Percentiles rank a stretch among this genome's conserved stretches.
phyloP scores from a whole-genome alignment of 2,797 vertebrate species.

The Netta rufina region DNA sequence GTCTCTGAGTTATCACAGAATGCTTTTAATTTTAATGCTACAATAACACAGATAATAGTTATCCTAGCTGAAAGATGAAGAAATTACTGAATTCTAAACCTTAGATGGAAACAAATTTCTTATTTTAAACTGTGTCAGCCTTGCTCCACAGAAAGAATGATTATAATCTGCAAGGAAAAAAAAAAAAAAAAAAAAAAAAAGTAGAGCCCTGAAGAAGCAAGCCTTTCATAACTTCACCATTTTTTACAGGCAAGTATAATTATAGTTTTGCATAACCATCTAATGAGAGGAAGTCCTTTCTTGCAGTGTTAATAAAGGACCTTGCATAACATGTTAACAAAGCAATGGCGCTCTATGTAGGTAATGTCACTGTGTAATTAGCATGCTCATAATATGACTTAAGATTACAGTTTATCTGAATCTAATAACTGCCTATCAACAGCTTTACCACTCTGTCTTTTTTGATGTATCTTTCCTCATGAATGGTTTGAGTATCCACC shows the following conservation, averaged over 20 bases:
- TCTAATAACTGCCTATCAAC: conserved; percentile 86
- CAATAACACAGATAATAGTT: conserved; percentile 10
- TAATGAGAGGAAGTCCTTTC: conserved; percentile 84
- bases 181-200: neutral
- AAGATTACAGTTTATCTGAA: conserved; percentile 89
- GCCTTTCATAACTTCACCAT: conserved; percentile 71
- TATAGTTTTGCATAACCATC: conserved; percentile 86
- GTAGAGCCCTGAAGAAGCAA: conserved; percentile 52
- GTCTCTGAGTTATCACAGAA: neutral
- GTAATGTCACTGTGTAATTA: conserved; percentile 88
- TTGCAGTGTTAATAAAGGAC: conserved; percentile 88
- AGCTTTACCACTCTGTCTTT: conserved; percentile 68
- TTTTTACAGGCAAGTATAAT: conserved; percentile 83
- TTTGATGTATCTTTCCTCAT: conserved; percentile 70
- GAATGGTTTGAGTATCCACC: conserved; percentile 36
- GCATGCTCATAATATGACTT: conserved; percentile 83
- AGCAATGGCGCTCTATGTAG: conserved; percentile 78
- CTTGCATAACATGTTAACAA: conserved; percentile 83
- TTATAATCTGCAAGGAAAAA: conserved; percentile 33
- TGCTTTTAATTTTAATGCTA: conserved; percentile 35
- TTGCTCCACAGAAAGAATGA: conserved; percentile 39
- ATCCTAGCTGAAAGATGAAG: conserved; percentile 35
- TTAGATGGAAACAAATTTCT: conserved; percentile 59
- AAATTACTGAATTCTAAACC: conserved; percentile 55
- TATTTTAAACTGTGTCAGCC: conserved; percentile 52